These are phyloP conservation scores for Bathynomus jamesi DNA, from an alignment of 1,140 invertebrate genomes.

Conservation along the genomic window DNA sequence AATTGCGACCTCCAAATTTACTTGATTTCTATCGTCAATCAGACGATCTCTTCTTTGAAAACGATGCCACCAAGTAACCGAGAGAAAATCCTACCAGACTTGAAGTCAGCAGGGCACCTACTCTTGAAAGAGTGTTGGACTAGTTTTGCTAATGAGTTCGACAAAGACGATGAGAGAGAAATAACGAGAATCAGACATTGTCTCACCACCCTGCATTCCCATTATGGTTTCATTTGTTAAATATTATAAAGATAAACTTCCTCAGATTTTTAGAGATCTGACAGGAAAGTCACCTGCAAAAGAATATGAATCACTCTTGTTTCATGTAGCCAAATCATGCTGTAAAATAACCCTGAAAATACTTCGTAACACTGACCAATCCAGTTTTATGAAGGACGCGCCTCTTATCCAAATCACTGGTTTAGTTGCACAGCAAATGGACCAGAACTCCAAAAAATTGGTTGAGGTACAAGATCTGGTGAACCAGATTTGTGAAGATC, in stretches of 20 bases:
- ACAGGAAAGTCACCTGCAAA: conserved; percentile 19
- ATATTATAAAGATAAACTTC: conserved; percentile 25
- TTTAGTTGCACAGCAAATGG: conserved; percentile 16
- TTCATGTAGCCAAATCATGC: conserved; percentile 19
- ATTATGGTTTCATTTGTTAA: conserved; percentile 19
- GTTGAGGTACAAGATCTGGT: conserved; percentile 24
- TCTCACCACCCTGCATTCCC: conserved; percentile 14
- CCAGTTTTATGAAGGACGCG: conserved; percentile 17
- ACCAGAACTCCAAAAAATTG: conserved; percentile 14
- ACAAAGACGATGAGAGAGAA: conserved; percentile 20
- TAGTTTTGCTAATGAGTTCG: background rate
- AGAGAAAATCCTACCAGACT: conserved; percentile 23
- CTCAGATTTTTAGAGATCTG: conserved; percentile 25
- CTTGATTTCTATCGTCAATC: conserved; percentile 16
- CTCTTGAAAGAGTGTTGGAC: conserved; percentile 19
- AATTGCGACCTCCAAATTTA: conserved; percentile 24
- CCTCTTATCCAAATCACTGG: conserved; percentile 22
- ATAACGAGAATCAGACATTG: conserved; percentile 13
- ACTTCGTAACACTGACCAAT: conserved; percentile 13
- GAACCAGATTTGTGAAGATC: conserved; percentile 22
- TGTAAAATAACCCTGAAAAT: conserved; percentile 26
- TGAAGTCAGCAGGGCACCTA: conserved; percentile 16
- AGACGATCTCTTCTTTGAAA: conserved; percentile 9
- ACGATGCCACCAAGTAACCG: conserved; percentile 13
- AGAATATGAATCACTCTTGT: conserved; percentile 8